Evolutionary conservation across 2,113 vertebrate genomes (phyloP).

Genomic region (Collichthys lucidus): DNA sequence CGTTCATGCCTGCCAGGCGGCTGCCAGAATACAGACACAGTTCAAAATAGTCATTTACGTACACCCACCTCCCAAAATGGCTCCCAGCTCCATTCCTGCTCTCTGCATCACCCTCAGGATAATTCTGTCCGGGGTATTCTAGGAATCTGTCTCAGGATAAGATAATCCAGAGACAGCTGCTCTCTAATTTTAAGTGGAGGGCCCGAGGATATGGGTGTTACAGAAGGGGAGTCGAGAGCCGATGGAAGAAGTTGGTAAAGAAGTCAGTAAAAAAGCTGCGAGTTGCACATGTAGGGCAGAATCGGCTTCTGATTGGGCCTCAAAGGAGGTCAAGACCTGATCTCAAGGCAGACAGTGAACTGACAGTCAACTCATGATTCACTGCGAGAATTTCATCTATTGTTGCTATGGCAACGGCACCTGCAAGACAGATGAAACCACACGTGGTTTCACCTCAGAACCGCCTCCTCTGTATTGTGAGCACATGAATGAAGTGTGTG

Average conservation of each 20-base stretch:
- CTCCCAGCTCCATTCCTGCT: conserved; percentile 62
- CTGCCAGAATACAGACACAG: conserved; percentile 30
- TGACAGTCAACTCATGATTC: conserved; percentile 46
- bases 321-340: conserved; percentile 44
- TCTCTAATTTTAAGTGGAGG: conserved; percentile 82
- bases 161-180: conserved; percentile 83
- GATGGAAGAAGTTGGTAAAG: conserved; percentile 3
- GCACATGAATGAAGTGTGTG: background rate
- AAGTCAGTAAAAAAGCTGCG: conserved; percentile 22
- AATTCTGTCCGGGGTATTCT: conserved; percentile 82
- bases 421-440: conserved; percentile 49
- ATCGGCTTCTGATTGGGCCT: conserved; percentile 24
- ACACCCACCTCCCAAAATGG: conserved; percentile 51
- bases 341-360: conserved; percentile 23
- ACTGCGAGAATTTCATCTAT: conserved; percentile 33
- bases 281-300: background rate
- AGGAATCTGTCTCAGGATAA: conserved; percentile 80
- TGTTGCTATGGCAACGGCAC: conserved; percentile 66
- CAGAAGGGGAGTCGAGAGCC: conserved; percentile 20
- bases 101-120: conserved; percentile 61
- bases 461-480: conserved; percentile 17
- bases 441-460: conserved; percentile 21
- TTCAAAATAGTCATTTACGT: conserved; percentile 74
- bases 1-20: conserved; percentile 1
- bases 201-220: conserved; percentile 62